phyloP scores from a whole-genome alignment of 2,888 invertebrate species.

The Chrysodeixis includens region DNA sequence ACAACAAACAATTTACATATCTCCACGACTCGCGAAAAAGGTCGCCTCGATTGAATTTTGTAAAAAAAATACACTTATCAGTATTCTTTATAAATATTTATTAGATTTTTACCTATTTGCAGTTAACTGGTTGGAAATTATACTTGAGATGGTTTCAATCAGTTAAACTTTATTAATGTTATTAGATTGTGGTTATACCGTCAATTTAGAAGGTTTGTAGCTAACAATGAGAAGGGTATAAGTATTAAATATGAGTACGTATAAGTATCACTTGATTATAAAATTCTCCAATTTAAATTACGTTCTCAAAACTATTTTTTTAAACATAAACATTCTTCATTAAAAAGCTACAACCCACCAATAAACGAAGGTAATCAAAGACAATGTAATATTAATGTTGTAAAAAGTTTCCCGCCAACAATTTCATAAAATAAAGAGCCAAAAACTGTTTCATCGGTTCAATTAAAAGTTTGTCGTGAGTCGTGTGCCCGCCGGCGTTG shows the following conservation, averaged over 20 bases:
- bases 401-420: slow-evolving; percentile 50
- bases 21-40: slow-evolving; percentile 47
- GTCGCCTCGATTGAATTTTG: slow-evolving; percentile 58
- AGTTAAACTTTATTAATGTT: neutral
- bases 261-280: too few relatives aligned
- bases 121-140: slow-evolving; percentile 35
- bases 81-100: slow-evolving; percentile 55
- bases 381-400: slow-evolving; percentile 43
- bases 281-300: too few relatives aligned
- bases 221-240: too few relatives aligned
- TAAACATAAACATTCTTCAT: neutral
- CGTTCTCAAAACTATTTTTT: neutral
- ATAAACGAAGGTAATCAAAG: slow-evolving; percentile 23
- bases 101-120: slow-evolving; percentile 41
- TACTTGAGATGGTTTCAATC: neutral
- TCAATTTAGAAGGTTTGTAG: too few relatives aligned
- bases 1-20: slow-evolving; percentile 66
- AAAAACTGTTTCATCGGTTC: slow-evolving; percentile 71
- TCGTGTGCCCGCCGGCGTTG: slow-evolving; percentile 41
- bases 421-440: slow-evolving; percentile 58
- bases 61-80: slow-evolving; percentile 37
- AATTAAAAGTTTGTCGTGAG: slow-evolving; percentile 74
- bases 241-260: too few relatives aligned
- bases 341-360: neutral
- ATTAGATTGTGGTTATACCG: too few relatives aligned